Percentiles rank a stretch among this genome's conserved stretches.
Conservation (phyloP, 1,140 invertebrate species). For the Melitaea cinxia region DNA sequence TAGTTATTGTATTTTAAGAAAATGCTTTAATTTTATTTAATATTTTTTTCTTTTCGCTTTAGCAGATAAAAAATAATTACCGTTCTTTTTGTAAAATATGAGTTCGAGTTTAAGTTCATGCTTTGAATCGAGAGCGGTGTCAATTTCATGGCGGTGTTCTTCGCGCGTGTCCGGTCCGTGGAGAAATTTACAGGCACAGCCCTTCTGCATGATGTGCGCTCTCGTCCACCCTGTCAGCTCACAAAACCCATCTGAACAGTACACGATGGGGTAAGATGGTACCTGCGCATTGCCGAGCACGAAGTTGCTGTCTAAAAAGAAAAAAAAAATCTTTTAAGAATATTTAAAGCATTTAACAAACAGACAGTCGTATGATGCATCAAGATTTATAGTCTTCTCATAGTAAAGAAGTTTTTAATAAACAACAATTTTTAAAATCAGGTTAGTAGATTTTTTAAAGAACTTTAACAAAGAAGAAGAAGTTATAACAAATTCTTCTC, state of each 20-base stretch:
- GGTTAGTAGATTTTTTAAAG: too few species aligned
- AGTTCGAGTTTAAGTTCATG: constrained; percentile 96
- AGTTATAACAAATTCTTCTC: too few species aligned
- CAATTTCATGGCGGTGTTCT: constrained; percentile 94
- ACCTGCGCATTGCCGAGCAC: constrained; percentile 98
- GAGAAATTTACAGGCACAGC: constrained; percentile 97
- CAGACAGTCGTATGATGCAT: neutral
- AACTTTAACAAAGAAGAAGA: too few species aligned
- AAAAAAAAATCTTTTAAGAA: constrained; percentile 24
- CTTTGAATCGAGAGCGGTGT: constrained; percentile 93
- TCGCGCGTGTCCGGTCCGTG: constrained; percentile 95
- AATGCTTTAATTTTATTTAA: too few species aligned
- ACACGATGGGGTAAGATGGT: constrained; percentile 95
- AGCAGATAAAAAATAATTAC: constrained; percentile 82
- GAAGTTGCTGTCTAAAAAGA: constrained; percentile 95
- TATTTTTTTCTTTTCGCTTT: too few species aligned
- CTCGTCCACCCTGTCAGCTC: constrained; percentile 96
- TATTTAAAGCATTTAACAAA: neutral
- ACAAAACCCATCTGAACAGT: constrained; percentile 98
- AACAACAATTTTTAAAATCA: too few species aligned
- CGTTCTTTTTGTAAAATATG: constrained; percentile 96
- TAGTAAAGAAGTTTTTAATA: too few species aligned
- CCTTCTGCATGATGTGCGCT: constrained; percentile 98
- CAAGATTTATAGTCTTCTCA: too few species aligned
- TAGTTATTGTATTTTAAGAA: too few species aligned